Evolutionary conservation across 2,888 invertebrate species (phyloP).

Genomic region (Macaria notata): DNA sequence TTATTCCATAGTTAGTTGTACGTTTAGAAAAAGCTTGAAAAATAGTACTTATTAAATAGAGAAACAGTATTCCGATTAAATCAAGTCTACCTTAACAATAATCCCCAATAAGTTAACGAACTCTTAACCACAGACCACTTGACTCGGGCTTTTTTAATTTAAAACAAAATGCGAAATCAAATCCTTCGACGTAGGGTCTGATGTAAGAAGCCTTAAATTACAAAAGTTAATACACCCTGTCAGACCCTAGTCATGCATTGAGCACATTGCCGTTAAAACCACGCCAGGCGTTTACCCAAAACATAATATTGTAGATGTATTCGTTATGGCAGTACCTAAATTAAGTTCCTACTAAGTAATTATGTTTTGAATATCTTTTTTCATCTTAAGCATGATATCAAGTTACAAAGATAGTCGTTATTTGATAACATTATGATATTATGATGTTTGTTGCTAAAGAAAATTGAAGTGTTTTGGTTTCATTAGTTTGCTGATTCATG

Average conservation of each 20-base stretch:
- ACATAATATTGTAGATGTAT: not conserved
- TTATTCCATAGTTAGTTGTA: too few species aligned
- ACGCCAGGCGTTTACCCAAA: conserved; percentile 38
- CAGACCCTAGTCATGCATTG: conserved; percentile 55
- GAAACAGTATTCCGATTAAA: not conserved
- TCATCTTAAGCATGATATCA: too few species aligned
- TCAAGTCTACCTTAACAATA: not conserved
- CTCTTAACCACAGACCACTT: conserved; percentile 21
- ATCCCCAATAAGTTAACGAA: conserved; percentile 10
- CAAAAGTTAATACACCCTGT: conserved; percentile 51
- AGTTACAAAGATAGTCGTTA: too few species aligned
- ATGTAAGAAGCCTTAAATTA: conserved; percentile 44
- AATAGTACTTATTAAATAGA: too few species aligned
- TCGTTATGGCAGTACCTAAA: conserved; percentile 7
- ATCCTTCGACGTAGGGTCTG: conserved; percentile 33
- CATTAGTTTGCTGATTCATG: too few species aligned
- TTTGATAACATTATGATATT: too few species aligned
- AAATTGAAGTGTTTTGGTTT: too few species aligned
- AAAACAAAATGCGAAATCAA: conserved; percentile 25
- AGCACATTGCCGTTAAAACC: conserved; percentile 41
- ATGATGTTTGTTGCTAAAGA: too few species aligned
- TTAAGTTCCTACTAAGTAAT: not conserved
- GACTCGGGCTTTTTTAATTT: conserved; percentile 29
- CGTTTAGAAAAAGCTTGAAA: too few species aligned
- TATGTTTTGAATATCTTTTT: too few species aligned